Evolutionary conservation across 2,797 vertebrate genomes (phyloP).

Genomic region (Pseudomugil gertrudae): DNA sequence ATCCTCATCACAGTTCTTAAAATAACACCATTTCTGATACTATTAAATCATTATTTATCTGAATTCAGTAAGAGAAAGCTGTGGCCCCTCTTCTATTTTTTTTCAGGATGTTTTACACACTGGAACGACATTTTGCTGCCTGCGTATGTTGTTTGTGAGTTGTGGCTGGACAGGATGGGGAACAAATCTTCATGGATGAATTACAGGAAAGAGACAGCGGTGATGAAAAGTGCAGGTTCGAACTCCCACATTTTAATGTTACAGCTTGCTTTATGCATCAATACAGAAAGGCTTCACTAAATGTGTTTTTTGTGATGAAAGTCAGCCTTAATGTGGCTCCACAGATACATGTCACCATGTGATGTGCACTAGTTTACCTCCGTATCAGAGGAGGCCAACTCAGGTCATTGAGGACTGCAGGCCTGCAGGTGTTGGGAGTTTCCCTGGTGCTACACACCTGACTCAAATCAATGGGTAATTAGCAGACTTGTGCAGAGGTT

Average conservation of each 20-base stretch:
- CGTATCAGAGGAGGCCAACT: no score
- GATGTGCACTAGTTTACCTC: no score
- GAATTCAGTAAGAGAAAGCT: constrained; percentile 5
- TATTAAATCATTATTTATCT: constrained; percentile 36
- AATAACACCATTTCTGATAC: constrained; percentile 12
- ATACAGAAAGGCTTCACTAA: background rate
- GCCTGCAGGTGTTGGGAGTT: no score
- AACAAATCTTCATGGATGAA: background rate
- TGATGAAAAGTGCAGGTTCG: background rate
- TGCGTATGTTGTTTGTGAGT: background rate
- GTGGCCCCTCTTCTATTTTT: constrained; percentile 23
- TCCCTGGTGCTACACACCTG: no score
- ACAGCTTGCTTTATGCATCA: background rate
- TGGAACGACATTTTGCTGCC: background rate
- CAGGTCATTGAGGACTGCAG: no score
- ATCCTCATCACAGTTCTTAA: background rate
- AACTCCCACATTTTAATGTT: background rate
- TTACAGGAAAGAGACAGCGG: background rate
- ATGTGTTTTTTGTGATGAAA: background rate
- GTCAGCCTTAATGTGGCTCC: no score
- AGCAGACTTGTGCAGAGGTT: no score
- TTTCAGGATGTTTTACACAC: constrained; percentile 17
- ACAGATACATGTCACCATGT: no score
- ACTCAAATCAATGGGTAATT: no score
- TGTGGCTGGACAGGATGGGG: background rate